Evolutionary conservation across 2,797 vertebrate species (phyloP).

Genomic region (Intellagama lesueurii): DNA sequence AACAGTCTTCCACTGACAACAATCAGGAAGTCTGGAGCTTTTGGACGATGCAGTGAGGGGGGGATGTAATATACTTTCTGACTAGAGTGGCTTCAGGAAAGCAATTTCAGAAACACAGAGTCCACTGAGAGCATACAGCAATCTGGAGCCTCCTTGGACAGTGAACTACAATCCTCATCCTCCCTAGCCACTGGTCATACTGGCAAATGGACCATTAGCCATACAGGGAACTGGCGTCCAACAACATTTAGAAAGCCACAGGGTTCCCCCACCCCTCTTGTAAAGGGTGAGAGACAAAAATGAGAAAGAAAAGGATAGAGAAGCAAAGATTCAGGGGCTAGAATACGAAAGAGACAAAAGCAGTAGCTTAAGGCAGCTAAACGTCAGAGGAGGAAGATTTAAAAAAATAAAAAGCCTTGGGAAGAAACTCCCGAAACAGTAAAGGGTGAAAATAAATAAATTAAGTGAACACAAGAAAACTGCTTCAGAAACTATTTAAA

Average conservation of each 20-base stretch:
- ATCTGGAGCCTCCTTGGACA: background rate
- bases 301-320: constrained; percentile 28
- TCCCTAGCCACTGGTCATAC: background rate
- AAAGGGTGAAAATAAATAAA: constrained; percentile 51
- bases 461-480: constrained; percentile 60
- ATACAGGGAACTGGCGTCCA: background rate
- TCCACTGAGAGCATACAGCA: constrained; percentile 18
- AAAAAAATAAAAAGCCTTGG: constrained; percentile 55
- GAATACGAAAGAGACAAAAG: constrained; percentile 62
- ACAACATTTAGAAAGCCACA: background rate
- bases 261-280: background rate
- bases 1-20: constrained; percentile 27
- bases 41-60: background rate
- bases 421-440: constrained; percentile 51
- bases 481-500: constrained; percentile 73
- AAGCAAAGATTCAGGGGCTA: constrained; percentile 50
- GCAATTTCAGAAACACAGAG: background rate
- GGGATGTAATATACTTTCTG: constrained; percentile 44
- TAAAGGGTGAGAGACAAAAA: constrained; percentile 57
- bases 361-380: constrained; percentile 56
- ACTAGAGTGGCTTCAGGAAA: constrained; percentile 53
- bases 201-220: background rate
- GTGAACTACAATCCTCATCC: background rate
- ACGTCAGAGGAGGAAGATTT: constrained; percentile 67
- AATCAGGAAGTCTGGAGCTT: constrained; percentile 25